Conservation (phyloP, 2,888 invertebrate genomes). For the Trachelus troglodyta region DNA sequence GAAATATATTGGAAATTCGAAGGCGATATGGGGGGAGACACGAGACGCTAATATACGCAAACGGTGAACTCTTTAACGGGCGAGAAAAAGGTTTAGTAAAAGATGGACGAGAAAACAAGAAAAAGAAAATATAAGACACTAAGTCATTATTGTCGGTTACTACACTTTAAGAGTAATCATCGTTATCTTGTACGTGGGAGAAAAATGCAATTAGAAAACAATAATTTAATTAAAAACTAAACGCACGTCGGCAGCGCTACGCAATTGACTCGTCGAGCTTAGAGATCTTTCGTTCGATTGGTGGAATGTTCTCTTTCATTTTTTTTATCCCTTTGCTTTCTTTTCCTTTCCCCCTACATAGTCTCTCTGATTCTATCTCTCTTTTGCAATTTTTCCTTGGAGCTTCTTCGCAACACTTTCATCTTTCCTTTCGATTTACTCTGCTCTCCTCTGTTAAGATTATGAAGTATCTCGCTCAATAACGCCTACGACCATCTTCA, state of each 20-base stretch:
- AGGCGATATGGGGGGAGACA: not conserved
- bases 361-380: slow-evolving; percentile 16
- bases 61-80: not conserved
- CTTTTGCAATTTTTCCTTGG: slow-evolving; percentile 23
- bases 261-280: slow-evolving; percentile 24
- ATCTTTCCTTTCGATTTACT: slow-evolving; percentile 14
- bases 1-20: too few relatives aligned
- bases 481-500: not conserved
- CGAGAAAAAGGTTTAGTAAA: slow-evolving; percentile 4
- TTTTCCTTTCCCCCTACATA: not conserved
- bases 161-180: slow-evolving; percentile 15
- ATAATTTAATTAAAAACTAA: slow-evolving; percentile 45
- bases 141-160: slow-evolving; percentile 11
- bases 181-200: slow-evolving; percentile 3
- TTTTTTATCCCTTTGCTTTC: slow-evolving; percentile 8
- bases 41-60: not conserved
- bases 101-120: slow-evolving; percentile 5
- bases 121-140: slow-evolving; percentile 14
- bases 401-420: slow-evolving; percentile 27
- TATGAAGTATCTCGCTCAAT: too few relatives aligned
- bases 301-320: slow-evolving; percentile 49
- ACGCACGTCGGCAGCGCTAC: slow-evolving; percentile 32
- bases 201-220: slow-evolving; percentile 28
- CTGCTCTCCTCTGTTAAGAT: not conserved
- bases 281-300: slow-evolving; percentile 31